Evolutionary conservation across 2,113 vertebrate species (phyloP).

Genomic region (Tricholaema leucomelas): DNA sequence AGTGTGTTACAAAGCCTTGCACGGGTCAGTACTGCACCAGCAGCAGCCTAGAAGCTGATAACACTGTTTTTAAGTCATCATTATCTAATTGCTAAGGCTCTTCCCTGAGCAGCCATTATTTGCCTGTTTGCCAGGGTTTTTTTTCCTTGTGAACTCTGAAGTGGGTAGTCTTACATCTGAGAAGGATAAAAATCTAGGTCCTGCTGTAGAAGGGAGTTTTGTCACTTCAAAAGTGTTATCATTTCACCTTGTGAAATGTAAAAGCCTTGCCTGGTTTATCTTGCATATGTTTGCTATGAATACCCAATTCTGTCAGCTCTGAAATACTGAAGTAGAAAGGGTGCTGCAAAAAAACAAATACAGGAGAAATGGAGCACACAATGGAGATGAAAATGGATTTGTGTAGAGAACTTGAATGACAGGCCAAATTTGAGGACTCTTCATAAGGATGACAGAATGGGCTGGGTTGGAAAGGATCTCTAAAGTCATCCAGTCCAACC

Average conservation of each 20-base stretch:
- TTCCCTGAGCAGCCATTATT: background rate
- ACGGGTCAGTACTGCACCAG: background rate
- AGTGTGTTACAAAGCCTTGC: background rate
- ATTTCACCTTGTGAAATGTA: conserved; percentile 49
- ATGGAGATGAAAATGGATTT: background rate
- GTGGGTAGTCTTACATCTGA: background rate
- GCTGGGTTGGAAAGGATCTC: too few relatives aligned
- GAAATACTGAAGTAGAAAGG: background rate
- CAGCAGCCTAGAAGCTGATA: background rate
- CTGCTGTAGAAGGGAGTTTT: conserved; percentile 26
- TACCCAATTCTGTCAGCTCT: conserved; percentile 56
- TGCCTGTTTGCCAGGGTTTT: background rate
- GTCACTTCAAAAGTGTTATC: conserved; percentile 42
- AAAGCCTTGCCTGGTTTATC: conserved; percentile 13
- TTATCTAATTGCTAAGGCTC: background rate
- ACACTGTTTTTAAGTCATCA: background rate
- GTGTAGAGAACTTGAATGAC: background rate
- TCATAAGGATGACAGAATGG: background rate
- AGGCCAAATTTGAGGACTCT: background rate
- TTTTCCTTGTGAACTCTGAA: background rate
- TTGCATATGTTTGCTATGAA: conserved; percentile 27
- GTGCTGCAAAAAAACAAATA: too few relatives aligned
- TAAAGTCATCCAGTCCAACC: too few relatives aligned
- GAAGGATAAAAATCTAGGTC: conserved; percentile 47
- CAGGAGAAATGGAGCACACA: rapidly evolving